These are phyloP conservation scores for Drosophila lacertosa DNA, from an alignment of 1,140 invertebrate species.

Conservation along the genomic window DNA sequence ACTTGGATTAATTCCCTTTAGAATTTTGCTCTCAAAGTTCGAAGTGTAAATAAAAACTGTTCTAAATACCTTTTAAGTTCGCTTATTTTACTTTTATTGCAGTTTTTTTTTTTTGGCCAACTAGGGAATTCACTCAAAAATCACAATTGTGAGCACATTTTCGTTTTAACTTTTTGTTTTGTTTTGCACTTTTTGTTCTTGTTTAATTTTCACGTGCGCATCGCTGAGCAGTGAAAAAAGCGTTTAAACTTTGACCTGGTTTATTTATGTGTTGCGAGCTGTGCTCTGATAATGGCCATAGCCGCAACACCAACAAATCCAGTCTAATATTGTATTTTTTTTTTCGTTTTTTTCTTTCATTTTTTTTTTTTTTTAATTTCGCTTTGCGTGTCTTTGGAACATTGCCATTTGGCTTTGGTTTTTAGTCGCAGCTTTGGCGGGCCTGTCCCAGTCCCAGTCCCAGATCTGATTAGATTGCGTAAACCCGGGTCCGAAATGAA, in stretches of 20 bases:
- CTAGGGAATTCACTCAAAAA: neutral
- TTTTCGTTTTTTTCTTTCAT: neutral
- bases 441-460: neutral
- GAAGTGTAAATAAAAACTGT: neutral
- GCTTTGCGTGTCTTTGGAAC: constrained; percentile 43
- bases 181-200: neutral
- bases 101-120: neutral
- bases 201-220: constrained; percentile 23
- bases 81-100: neutral
- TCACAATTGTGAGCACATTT: constrained; percentile 1
- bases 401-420: constrained; percentile 42
- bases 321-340: constrained; percentile 2
- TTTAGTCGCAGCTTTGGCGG: constrained; percentile 2
- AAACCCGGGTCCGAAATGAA: constrained; percentile 26
- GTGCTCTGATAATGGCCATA: constrained; percentile 37
- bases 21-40: neutral
- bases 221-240: constrained; percentile 17
- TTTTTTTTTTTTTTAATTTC: constrained; percentile 11
- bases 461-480: constrained; percentile 51
- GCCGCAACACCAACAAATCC: constrained; percentile 13
- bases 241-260: constrained; percentile 45
- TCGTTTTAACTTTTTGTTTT: neutral
- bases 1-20: too few species aligned
- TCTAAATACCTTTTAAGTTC: neutral
- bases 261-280: constrained; percentile 38